These are phyloP conservation scores for Sphyrna mokarran DNA, from an alignment of 2,113 vertebrate species.

Conservation along the genomic window DNA sequence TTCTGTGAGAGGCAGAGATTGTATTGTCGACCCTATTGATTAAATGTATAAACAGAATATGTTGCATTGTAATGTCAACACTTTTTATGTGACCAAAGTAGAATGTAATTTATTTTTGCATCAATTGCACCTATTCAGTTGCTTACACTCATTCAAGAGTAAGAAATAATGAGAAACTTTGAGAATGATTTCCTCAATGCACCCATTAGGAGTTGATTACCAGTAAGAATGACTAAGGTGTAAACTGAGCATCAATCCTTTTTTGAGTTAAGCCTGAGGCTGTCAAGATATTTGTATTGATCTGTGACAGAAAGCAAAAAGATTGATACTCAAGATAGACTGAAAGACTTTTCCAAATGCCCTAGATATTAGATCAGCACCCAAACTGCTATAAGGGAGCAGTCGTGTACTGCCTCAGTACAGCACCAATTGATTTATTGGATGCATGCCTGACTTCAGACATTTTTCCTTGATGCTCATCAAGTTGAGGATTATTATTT, in stretches of 20 bases:
- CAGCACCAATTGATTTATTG: not conserved
- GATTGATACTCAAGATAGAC: not conserved
- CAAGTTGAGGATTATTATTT: not conserved
- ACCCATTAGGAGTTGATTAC: not conserved
- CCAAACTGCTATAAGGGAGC: not conserved
- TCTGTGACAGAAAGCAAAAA: constrained; percentile 1
- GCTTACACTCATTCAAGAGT: not conserved
- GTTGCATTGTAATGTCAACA: not conserved
- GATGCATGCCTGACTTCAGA: not conserved
- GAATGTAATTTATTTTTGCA: not conserved
- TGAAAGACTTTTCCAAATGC: not conserved
- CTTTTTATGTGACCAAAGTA: not conserved
- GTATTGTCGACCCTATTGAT: not conserved
- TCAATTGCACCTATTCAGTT: not conserved
- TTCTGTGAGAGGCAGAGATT: not conserved
- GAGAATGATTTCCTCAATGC: not conserved
- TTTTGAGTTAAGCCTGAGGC: not conserved
- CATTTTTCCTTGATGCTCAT: not conserved
- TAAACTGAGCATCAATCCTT: not conserved
- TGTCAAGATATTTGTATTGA: constrained; percentile 22
- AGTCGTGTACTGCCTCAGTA: not conserved
- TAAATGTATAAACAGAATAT: not conserved
- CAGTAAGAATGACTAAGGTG: not conserved
- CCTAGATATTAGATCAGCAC: not conserved
- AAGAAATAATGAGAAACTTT: not conserved